These are phyloP conservation scores for Charanyca ferruginea DNA, from an alignment of 2,888 invertebrate genomes.

Conservation along the genomic window DNA sequence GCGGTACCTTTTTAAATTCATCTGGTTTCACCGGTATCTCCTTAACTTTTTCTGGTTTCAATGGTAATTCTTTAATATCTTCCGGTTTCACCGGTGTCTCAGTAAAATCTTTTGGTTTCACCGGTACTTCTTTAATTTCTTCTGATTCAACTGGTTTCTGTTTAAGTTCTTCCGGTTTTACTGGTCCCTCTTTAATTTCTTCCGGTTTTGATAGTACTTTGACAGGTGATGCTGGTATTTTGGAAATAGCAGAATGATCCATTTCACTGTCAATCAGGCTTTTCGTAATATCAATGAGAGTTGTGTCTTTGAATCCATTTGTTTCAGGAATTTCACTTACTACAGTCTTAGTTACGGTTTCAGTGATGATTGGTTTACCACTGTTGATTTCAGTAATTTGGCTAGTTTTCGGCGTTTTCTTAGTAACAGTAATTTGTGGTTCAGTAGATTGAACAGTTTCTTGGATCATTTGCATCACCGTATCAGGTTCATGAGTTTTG, in stretches of 20 bases:
- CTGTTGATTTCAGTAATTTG: slow-evolving; percentile 5
- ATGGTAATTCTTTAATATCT: not conserved
- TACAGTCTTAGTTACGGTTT: slow-evolving; percentile 21
- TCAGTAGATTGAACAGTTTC: slow-evolving; percentile 52
- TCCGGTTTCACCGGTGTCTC: slow-evolving; percentile 10
- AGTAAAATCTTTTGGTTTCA: not conserved
- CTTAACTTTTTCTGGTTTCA: slow-evolving; percentile 21
- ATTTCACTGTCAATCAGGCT: slow-evolving; percentile 69
- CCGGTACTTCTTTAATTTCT: slow-evolving; percentile 2
- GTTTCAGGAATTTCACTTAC: slow-evolving; percentile 32
- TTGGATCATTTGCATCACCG: slow-evolving; percentile 51
- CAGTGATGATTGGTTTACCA: slow-evolving; percentile 30
- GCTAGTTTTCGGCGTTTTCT: slow-evolving; percentile 32
- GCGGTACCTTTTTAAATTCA: slow-evolving; percentile 2
- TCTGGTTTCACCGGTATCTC: slow-evolving; percentile 1
- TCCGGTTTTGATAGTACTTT: slow-evolving; percentile 16
- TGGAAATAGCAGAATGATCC: slow-evolving; percentile 64
- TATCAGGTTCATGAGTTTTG: slow-evolving; percentile 27
- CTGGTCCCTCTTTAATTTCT: slow-evolving; percentile 14
- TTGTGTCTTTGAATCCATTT: slow-evolving; percentile 43
- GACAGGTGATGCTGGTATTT: slow-evolving; percentile 57
- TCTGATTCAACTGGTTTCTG: not conserved
- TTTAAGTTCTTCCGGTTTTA: slow-evolving; percentile 13
- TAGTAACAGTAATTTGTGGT: slow-evolving; percentile 41
- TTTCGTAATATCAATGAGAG: slow-evolving; percentile 60